These are phyloP conservation scores for Sceloporus undulatus DNA, from an alignment of 2,113 vertebrate species.

Conservation along the genomic window DNA sequence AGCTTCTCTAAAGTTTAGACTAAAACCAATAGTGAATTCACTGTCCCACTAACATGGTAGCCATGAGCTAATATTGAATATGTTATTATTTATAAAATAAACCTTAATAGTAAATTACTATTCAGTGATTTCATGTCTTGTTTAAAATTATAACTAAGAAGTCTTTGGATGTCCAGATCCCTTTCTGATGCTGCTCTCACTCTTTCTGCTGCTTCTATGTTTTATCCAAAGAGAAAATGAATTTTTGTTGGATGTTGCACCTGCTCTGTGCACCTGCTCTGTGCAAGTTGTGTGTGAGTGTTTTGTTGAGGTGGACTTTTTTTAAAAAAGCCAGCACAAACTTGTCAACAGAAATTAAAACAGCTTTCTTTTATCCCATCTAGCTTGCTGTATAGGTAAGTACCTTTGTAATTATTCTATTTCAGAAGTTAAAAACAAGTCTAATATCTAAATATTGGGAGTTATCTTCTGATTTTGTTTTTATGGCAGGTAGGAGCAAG, in stretches of 20 bases:
- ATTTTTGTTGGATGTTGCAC: neutral
- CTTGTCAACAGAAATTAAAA: conserved; percentile 28
- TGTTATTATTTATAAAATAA: neutral
- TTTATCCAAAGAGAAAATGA: neutral
- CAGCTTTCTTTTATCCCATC: conserved; percentile 54
- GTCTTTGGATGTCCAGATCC: neutral
- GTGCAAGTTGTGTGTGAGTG: neutral
- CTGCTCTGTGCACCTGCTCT: neutral
- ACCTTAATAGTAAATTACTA: neutral
- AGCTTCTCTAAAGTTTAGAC: too few species aligned
- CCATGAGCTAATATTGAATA: too few species aligned
- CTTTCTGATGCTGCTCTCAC: neutral
- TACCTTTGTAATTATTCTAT: neutral
- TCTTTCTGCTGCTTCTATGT: neutral
- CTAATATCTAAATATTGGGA: neutral
- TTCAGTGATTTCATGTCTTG: neutral
- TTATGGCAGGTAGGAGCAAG: conserved; percentile 50
- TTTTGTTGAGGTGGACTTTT: neutral
- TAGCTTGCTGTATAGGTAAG: conserved; percentile 65
- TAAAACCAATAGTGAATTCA: too few species aligned
- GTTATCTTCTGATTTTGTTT: conserved; percentile 18
- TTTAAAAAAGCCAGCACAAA: neutral
- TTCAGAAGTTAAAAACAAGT: neutral
- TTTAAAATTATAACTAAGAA: neutral
- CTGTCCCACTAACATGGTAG: too few species aligned